Evolutionary conservation across 2,888 invertebrate species (phyloP).

Genomic region (Mantis religiosa): DNA sequence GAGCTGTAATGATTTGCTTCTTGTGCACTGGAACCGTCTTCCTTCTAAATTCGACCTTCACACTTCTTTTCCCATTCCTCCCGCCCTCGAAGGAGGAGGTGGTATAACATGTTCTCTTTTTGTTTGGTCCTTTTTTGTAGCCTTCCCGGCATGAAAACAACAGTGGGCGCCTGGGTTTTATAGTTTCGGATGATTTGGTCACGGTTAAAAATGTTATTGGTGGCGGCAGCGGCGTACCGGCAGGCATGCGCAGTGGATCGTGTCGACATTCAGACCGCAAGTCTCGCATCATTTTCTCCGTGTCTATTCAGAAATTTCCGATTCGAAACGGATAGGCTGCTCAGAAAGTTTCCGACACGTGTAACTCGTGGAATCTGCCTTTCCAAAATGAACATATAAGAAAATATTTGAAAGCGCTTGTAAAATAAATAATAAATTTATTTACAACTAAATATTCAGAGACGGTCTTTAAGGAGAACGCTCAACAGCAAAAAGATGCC

Average conservation of each 20-base stretch:
- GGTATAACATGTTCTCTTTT: slow-evolving; percentile 2
- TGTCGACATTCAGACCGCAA: background rate
- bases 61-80: background rate
- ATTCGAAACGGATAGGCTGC: background rate
- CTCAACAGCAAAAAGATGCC: too few relatives aligned
- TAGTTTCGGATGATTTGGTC: slow-evolving; percentile 13
- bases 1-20: background rate
- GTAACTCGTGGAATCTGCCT: background rate
- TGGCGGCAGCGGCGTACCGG: background rate
- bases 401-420: too few relatives aligned
- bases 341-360: background rate
- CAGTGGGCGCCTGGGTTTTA: slow-evolving; percentile 11
- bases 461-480: too few relatives aligned
- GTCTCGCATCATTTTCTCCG: background rate
- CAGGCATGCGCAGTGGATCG: background rate
- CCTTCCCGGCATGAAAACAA: background rate
- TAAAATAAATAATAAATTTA: too few relatives aligned
- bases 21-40: background rate
- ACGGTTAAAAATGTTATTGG: slow-evolving; percentile 17
- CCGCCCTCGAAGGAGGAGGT: background rate
- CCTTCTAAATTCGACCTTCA: background rate
- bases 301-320: background rate
- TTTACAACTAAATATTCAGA: too few relatives aligned
- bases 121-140: background rate
- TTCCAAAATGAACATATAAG: background rate